Conservation (phyloP, 1,140 invertebrate genomes). For the Maconellicoccus hirsutus region DNA sequence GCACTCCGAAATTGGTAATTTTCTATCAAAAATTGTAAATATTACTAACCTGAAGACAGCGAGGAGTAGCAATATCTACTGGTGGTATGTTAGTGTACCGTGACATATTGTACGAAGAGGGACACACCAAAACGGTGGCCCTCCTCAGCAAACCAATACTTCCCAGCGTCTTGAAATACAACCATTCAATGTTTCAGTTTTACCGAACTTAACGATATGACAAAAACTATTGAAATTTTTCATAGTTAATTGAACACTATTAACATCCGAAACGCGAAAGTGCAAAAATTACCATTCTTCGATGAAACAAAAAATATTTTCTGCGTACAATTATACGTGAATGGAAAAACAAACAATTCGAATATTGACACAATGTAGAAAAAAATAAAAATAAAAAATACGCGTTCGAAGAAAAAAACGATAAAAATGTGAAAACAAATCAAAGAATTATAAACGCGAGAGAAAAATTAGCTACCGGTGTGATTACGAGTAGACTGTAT, state of each 20-base stretch:
- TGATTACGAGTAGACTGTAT: neutral
- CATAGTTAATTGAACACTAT: neutral
- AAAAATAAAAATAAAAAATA: neutral
- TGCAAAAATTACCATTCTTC: too few relatives aligned
- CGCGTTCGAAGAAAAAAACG: neutral
- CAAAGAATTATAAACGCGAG: neutral
- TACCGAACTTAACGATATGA: neutral
- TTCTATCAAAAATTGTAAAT: neutral
- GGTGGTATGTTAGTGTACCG: neutral
- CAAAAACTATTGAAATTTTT: neutral
- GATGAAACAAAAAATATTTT: too few relatives aligned
- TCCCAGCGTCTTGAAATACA: neutral
- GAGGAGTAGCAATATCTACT: slow-evolving; percentile 17
- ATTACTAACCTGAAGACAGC: slow-evolving; percentile 15
- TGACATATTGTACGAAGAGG: slow-evolving; percentile 18
- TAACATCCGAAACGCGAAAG: neutral
- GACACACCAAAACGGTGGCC: slow-evolving; percentile 20
- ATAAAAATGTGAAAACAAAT: neutral
- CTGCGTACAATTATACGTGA: neutral
- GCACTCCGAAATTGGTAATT: too few relatives aligned
- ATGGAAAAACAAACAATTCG: neutral
- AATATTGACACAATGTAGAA: neutral
- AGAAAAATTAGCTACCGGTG: slow-evolving; percentile 21
- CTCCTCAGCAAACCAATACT: neutral
- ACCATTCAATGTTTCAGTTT: neutral